A percentile compares a stretch with the other conserved stretches of the same genome.
Evolutionary conservation across 2,113 vertebrate species (phyloP).

Genomic region (Zosterops borbonicus): DNA sequence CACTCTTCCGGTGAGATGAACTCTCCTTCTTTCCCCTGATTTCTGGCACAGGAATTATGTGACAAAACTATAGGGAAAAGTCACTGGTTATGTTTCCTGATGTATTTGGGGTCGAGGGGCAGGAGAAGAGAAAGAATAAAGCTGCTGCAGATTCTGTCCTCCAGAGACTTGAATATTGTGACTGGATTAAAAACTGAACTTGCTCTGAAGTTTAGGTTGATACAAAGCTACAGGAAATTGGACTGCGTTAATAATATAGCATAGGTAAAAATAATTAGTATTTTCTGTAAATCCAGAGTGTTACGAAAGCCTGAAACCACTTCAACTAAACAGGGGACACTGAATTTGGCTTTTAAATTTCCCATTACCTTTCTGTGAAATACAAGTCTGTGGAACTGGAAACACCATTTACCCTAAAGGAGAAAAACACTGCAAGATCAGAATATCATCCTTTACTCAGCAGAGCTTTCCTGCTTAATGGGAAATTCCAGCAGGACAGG

Average conservation of each 20-base stretch:
- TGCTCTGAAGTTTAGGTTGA: not conserved
- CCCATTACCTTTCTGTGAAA: not conserved
- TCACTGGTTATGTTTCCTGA: not conserved
- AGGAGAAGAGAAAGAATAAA: not conserved
- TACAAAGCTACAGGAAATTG: not conserved
- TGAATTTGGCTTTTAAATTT: not conserved
- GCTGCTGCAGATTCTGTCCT: not conserved
- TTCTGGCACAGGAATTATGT: not conserved
- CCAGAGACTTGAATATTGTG: not conserved
- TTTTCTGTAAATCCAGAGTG: not conserved
- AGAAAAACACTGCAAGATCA: not conserved
- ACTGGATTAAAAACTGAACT: not conserved
- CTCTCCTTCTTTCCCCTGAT: not conserved
- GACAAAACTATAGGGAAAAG: not conserved
- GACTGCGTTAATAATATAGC: not conserved
- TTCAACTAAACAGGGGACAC: not conserved
- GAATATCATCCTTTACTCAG: not conserved
- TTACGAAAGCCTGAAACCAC: not conserved
- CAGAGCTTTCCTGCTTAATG: not conserved
- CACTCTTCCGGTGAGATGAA: not conserved
- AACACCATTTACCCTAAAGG: not conserved
- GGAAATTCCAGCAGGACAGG: not conserved
- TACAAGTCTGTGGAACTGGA: not conserved
- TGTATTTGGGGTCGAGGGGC: not conserved
- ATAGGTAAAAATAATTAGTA: not conserved